Base-by-base conservation (phyloP, 2,797 vertebrate species). In the Silurus lanzhouensis region DNA sequence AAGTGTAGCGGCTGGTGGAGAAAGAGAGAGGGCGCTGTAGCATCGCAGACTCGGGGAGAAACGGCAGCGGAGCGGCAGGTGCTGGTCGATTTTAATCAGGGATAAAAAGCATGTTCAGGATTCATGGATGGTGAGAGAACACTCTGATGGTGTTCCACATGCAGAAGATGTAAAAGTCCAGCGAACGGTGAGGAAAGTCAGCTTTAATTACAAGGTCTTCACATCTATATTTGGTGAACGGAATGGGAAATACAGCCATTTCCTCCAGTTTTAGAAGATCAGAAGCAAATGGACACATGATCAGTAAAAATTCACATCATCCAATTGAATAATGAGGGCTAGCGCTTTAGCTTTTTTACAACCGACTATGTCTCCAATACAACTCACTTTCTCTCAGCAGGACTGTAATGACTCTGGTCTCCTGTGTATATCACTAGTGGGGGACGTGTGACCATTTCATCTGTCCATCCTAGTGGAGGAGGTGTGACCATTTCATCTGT, bases 1-100 rank as follows among this genome's bases (percentile, higher is more conserved):
- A 96, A 92, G 96, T 97, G 91, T 98, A 96, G 92, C 84, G 88
- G 86, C 82, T 85, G 90, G 1, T 14, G 25, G 22, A 57, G 22
- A 81, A 22, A 64, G 57, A 80, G 63, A 55, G 4, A 5, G 63
- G 10, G 63, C 46, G 13, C 6, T 20, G 79, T 67, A 81, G 79
- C 79, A 31, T 27, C 46, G 13, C 14, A 48, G 15, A 52, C 68
- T 52, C 13, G 7, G 22, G 79, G 20, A 46, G 38, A 68, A 76
- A 74, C 25, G 44, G 72, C 15, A 46, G 46, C 17, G 25, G 58
- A 15, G 58, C n/a, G 2, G 22, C 22, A 44, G 63, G 60, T 27
- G 67, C 64, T 20, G 44, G 44, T 25, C 17, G 64, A 68, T 61
- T 86, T 86, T n/a, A 78, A 61, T 82, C 85, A 86, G 85, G 85